Evolutionary conservation across 2,888 invertebrate species (phyloP).

Genomic region (Plagiodera versicolora): DNA sequence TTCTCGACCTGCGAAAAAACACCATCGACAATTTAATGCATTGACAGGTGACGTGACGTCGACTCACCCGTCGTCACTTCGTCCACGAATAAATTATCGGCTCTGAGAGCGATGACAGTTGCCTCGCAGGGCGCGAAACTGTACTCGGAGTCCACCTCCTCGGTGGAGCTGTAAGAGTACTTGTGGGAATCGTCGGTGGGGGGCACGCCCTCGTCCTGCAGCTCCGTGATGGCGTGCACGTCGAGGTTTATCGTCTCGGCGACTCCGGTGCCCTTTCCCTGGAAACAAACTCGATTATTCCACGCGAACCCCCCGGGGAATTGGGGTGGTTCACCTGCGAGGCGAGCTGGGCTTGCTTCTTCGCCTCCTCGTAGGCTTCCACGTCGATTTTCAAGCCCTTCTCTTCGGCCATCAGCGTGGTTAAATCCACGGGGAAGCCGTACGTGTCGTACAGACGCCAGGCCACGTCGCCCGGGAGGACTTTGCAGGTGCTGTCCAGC

Average conservation of each 20-base stretch:
- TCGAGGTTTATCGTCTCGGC: constrained; percentile 76
- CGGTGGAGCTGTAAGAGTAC: constrained; percentile 78
- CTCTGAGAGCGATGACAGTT: constrained; percentile 80
- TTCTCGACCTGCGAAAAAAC: no score
- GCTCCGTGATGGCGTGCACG: constrained; percentile 90
- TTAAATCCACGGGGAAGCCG: constrained; percentile 97
- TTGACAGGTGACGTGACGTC: no score
- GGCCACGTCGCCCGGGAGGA: constrained; percentile 91
- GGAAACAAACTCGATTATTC: no score
- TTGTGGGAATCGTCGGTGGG: constrained; percentile 90
- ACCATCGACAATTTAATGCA: no score
- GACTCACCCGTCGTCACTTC: constrained; percentile 44
- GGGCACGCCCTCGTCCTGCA: constrained; percentile 75
- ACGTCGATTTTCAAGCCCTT: no score
- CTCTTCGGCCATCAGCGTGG: constrained; percentile 48
- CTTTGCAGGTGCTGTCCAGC: constrained; percentile 56
- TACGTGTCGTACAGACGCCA: constrained; percentile 99
- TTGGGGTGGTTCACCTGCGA: constrained; percentile 76
- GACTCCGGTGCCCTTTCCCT: no score
- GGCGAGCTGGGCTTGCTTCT: constrained; percentile 52
- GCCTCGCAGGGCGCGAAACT: constrained; percentile 72
- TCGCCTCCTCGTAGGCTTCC: constrained; percentile 53
- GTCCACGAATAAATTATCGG: constrained; percentile 71
- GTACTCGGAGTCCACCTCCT: constrained; percentile 72
- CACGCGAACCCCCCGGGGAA: no score